These are phyloP conservation scores for Meiosimyza decipiens DNA, from an alignment of 2,888 invertebrate species.

Conservation along the genomic window DNA sequence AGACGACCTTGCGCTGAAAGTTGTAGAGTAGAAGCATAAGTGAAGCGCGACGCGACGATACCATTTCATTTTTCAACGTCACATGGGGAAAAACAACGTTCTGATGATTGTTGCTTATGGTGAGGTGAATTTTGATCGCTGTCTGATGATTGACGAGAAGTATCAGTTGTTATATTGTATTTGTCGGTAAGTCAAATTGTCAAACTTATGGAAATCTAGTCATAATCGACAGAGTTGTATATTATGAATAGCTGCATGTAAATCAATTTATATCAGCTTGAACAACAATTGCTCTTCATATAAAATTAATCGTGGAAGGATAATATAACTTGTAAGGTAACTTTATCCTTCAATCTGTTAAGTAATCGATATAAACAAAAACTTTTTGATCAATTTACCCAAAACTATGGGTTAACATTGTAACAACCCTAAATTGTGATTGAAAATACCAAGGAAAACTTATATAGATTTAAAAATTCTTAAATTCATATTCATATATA, in stretches of 20 bases:
- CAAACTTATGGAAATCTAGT: slow-evolving; percentile 5
- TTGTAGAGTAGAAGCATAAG: background rate
- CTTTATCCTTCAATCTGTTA: too few relatives aligned
- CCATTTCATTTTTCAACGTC: background rate
- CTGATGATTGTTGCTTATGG: slow-evolving; percentile 18
- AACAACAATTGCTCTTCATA: slow-evolving; percentile 5
- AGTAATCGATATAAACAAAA: too few relatives aligned
- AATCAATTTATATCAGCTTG: background rate
- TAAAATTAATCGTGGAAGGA: background rate
- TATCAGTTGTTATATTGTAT: slow-evolving; percentile 16
- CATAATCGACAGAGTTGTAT: slow-evolving; percentile 8
- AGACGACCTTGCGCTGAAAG: slow-evolving; percentile 17
- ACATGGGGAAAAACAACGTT: slow-evolving; percentile 8
- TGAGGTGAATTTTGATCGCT: slow-evolving; percentile 15
- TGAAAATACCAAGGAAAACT: too few relatives aligned
- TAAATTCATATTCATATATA: too few relatives aligned
- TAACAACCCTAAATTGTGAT: too few relatives aligned
- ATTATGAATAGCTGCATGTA: slow-evolving; percentile 11
- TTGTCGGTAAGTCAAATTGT: slow-evolving; percentile 1
- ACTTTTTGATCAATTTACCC: too few relatives aligned
- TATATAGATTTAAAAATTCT: too few relatives aligned
- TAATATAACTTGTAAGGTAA: too few relatives aligned
- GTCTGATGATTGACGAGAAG: slow-evolving; percentile 20
- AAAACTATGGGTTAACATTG: too few relatives aligned
- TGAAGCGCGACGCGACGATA: slow-evolving; percentile 15